phyloP scores from a whole-genome alignment of 2,888 invertebrate genomes.

The Aromia moschata region DNA sequence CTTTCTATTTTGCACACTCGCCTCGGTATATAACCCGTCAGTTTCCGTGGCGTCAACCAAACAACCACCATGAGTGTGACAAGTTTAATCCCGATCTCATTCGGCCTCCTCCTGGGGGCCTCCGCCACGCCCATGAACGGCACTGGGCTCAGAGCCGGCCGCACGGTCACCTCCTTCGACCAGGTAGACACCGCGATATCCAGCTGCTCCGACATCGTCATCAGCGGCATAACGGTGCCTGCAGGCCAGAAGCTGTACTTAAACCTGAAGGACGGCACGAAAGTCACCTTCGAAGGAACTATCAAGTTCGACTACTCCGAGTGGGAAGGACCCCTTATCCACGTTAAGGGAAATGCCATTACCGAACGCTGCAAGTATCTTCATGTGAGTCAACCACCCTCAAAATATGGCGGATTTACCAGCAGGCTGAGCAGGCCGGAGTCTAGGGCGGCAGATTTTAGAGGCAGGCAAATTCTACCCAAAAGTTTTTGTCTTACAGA shows the following conservation, averaged over 20 bases:
- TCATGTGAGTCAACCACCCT: too few species aligned
- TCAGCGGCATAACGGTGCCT: background rate
- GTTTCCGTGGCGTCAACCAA: too few species aligned
- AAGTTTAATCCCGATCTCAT: background rate
- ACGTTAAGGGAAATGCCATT: constrained; percentile 35
- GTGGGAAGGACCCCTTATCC: constrained; percentile 37
- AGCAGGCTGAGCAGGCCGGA: too few species aligned
- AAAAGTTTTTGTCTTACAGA: too few species aligned
- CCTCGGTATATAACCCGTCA: too few species aligned
- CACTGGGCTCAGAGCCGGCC: background rate
- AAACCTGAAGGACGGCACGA: background rate
- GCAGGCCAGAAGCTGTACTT: background rate
- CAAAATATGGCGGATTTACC: too few species aligned
- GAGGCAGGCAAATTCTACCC: too few species aligned
- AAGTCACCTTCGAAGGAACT: constrained; percentile 36
- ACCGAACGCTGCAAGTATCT: too few species aligned
- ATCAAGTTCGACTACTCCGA: constrained; percentile 31
- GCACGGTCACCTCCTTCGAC: background rate
- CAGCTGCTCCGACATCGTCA: background rate
- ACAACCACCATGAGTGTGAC: background rate
- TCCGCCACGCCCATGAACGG: background rate
- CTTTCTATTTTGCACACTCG: too few species aligned
- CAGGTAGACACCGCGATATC: background rate
- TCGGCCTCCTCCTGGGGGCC: background rate
- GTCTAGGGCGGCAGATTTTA: too few species aligned